phyloP scores from a whole-genome alignment of 1,140 invertebrate genomes.

The Asobara japonica region DNA sequence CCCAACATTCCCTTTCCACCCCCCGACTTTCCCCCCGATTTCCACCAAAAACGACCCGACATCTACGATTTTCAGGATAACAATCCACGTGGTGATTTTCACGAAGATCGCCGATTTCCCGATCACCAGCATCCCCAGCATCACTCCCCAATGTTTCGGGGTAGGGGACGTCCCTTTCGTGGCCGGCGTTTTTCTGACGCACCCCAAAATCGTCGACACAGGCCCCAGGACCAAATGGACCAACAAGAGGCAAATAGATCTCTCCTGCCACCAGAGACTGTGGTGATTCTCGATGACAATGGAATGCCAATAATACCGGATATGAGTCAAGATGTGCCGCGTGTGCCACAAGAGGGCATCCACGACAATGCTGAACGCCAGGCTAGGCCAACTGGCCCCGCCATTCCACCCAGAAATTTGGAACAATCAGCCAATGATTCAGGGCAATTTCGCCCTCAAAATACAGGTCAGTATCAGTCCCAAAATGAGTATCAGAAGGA shows the following conservation, averaged over 20 bases:
- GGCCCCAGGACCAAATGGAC: slow-evolving; percentile 38
- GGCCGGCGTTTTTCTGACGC: slow-evolving; percentile 50
- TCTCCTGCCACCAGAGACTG: slow-evolving; percentile 46
- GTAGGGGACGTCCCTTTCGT: slow-evolving; percentile 49
- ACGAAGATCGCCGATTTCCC: slow-evolving; percentile 42
- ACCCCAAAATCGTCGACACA: slow-evolving; percentile 47
- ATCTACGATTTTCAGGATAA: slow-evolving; percentile 55
- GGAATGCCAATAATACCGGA: slow-evolving; percentile 47
- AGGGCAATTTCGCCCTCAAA: no score
- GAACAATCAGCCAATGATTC: not conserved
- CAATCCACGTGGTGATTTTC: slow-evolving; percentile 51
- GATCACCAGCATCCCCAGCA: slow-evolving; percentile 35
- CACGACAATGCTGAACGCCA: not conserved
- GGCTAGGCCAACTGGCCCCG: not conserved
- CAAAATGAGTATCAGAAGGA: not conserved
- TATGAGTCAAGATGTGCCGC: slow-evolving; percentile 19
- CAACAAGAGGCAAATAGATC: slow-evolving; percentile 36
- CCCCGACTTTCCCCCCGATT: slow-evolving; percentile 41
- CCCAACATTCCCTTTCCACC: slow-evolving; percentile 45
- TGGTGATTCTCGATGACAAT: slow-evolving; percentile 50
- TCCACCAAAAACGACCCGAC: slow-evolving; percentile 39
- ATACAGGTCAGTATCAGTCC: no score
- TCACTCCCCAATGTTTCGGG: slow-evolving; percentile 47
- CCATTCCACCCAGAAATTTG: not conserved
- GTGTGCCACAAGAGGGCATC: not conserved